A percentile compares a stretch with the other conserved stretches of the same genome.
Evolutionary conservation across 2,113 vertebrate genomes (phyloP).

Genomic region (Archilochus colubris): DNA sequence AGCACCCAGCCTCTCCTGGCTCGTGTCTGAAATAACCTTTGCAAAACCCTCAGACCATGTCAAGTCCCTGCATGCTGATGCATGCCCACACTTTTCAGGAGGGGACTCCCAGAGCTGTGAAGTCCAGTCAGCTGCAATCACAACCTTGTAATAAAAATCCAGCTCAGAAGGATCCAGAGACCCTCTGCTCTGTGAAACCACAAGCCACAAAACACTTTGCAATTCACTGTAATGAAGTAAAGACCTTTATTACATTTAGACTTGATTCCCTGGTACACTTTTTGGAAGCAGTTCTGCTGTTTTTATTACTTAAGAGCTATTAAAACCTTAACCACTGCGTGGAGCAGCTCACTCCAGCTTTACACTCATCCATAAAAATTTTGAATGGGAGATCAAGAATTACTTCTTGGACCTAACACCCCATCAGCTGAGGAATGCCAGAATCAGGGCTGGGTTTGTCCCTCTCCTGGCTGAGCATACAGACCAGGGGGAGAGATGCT

Average conservation of each 20-base stretch:
- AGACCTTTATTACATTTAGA: slow-evolving; percentile 51
- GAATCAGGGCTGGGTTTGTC: background rate
- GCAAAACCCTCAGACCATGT: rapidly evolving
- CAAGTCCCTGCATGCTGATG: rapidly evolving
- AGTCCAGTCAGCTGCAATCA: background rate
- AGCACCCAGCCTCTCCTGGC: background rate
- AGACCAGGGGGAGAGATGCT: background rate
- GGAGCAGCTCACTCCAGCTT: slow-evolving; percentile 28
- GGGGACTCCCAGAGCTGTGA: background rate
- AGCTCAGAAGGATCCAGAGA: background rate
- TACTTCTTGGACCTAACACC: background rate
- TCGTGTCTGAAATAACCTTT: background rate
- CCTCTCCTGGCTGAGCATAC: background rate
- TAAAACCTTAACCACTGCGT: slow-evolving; percentile 58
- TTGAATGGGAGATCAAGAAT: background rate
- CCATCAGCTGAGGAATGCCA: background rate
- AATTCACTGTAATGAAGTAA: background rate
- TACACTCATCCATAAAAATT: slow-evolving; percentile 28
- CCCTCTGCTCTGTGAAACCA: slow-evolving; percentile 18
- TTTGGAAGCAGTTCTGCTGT: slow-evolving; percentile 37
- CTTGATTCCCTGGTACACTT: slow-evolving; percentile 57
- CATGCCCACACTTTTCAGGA: rapidly evolving
- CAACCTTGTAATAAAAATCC: background rate
- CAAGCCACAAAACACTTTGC: slow-evolving; percentile 51
- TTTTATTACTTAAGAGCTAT: slow-evolving; percentile 58